These are phyloP conservation scores for Coleophora deauratella DNA, from an alignment of 2,888 invertebrate species.

Conservation along the genomic window DNA sequence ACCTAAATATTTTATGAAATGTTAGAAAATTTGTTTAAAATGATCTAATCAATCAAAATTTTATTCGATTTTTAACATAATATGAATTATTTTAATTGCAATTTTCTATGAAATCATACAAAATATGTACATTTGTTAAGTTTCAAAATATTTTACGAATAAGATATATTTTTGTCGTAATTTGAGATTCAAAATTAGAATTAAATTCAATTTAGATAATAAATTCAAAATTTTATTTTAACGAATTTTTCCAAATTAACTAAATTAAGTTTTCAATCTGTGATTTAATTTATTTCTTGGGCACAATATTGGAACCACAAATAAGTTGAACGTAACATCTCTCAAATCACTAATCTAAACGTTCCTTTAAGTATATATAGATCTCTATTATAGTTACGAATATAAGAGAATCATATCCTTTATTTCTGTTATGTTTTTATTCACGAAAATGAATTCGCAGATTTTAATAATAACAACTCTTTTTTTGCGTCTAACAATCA, in stretches of 20 bases:
- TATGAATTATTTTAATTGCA: constrained; percentile 57
- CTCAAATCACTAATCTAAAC: constrained; percentile 62
- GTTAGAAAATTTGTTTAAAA: constrained; percentile 64
- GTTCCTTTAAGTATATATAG: constrained; percentile 71
- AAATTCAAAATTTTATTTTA: constrained; percentile 7
- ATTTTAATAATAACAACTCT: too few relatives aligned
- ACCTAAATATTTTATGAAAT: constrained; percentile 56
- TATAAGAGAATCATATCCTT: constrained; percentile 30
- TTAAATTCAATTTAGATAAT: constrained; percentile 22
- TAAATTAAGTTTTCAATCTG: constrained; percentile 57
- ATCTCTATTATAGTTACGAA: constrained; percentile 65
- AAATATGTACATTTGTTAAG: constrained; percentile 50
- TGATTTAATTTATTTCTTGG: constrained; percentile 70
- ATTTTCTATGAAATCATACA: constrained; percentile 19
- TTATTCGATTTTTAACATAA: constrained; percentile 36
- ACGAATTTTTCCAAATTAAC: constrained; percentile 15
- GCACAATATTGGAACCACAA: constrained; percentile 29
- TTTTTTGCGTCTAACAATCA: too few relatives aligned
- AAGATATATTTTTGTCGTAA: constrained; percentile 34
- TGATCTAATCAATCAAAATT: constrained; percentile 45
- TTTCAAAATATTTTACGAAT: constrained; percentile 61
- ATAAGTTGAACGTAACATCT: constrained; percentile 22
- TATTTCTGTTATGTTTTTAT: neutral
- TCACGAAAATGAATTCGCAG: too few relatives aligned
- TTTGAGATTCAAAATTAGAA: constrained; percentile 51